Evolutionary conservation across 1,140 invertebrate genomes (phyloP).

Genomic region (Orchestia grillus): DNA sequence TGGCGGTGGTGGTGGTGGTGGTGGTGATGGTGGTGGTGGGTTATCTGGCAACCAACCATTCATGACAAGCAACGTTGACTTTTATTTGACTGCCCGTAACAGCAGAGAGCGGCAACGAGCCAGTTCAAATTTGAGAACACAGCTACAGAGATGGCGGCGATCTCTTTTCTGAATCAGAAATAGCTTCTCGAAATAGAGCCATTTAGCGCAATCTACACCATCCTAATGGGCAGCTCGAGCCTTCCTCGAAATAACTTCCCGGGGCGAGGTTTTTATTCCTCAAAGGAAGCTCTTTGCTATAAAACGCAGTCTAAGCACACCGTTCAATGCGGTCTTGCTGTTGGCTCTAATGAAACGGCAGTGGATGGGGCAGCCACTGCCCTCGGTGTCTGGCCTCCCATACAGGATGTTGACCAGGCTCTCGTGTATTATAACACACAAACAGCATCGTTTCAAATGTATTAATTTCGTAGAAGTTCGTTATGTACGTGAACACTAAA

Average conservation of each 20-base stretch:
- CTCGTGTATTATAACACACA: background rate
- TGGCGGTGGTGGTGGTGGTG: background rate
- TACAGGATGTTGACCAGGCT: background rate
- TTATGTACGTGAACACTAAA: no score
- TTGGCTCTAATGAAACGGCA: conserved; percentile 11
- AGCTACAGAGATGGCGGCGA: conserved; percentile 45
- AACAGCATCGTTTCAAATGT: background rate
- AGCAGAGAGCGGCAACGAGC: background rate
- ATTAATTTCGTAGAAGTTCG: background rate
- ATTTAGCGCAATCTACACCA: conserved; percentile 55
- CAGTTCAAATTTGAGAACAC: background rate
- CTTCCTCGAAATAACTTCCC: conserved; percentile 36
- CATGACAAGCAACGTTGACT: background rate
- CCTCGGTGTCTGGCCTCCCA: background rate
- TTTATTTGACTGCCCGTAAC: background rate
- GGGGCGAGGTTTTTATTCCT: conserved; percentile 11
- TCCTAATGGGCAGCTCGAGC: conserved; percentile 31
- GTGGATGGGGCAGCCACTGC: background rate
- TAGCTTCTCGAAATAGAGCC: conserved; percentile 49
- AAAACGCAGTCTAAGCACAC: conserved; percentile 29
- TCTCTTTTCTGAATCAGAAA: conserved; percentile 42
- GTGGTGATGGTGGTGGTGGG: background rate
- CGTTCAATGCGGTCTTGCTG: background rate
- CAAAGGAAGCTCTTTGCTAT: conserved; percentile 38
- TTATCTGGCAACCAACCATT: background rate